Base-by-base conservation (phyloP, 1,140 invertebrate species). In the Pseudomyrmex sp. region DNA sequence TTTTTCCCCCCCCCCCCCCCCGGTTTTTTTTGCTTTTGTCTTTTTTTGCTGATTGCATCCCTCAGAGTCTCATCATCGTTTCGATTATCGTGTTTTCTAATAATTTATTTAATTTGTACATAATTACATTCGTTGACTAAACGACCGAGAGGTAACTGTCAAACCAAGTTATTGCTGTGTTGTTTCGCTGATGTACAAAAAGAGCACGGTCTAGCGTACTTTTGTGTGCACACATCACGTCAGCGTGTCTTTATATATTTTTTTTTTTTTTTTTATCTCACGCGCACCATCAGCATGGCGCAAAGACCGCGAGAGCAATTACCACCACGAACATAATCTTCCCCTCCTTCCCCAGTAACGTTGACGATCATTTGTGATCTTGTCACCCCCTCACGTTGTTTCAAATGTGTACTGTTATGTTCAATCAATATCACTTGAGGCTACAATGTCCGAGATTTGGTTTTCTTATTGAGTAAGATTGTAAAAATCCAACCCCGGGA, bases 41-140 rank as follows among this genome's bases (percentile, higher is more conserved):
- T 88, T 35, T 35, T 35, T 35, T 35, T 82, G 54, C 3, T 85
- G 83, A 35, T 77, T 88, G 86, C 54, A 59, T 18, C 35, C 23
- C 18, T 15, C 70, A 61, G 44, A 52, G 4, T 35, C 35, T 35
- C 35, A 56, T 74, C 9, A 52, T 26, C 44, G 9, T 8, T 18
- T 18, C 15, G 26, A 65, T 13, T 56, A 84, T 82, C 20, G 50
- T 76, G 56, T 76, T 48, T 52, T 52, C 62, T 72, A 75, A 73
- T 89, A 35, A 35, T 26, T 86, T 79, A 12, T 69, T 74, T 80
- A 20, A 26, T 76, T 63, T 35, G 35, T 35, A 35, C 35, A 35
- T 35, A 54, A 54, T 65, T 61, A 44, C 10, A 26, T 26, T 48
- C 52, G 35, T 72, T 88, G 83, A 88, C 59, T 76, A 87, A 87